These are phyloP conservation scores for Echinarachnius parma DNA, from an alignment of 53 echinoderm and acorn worm genomes.

Conservation along the genomic window DNA sequence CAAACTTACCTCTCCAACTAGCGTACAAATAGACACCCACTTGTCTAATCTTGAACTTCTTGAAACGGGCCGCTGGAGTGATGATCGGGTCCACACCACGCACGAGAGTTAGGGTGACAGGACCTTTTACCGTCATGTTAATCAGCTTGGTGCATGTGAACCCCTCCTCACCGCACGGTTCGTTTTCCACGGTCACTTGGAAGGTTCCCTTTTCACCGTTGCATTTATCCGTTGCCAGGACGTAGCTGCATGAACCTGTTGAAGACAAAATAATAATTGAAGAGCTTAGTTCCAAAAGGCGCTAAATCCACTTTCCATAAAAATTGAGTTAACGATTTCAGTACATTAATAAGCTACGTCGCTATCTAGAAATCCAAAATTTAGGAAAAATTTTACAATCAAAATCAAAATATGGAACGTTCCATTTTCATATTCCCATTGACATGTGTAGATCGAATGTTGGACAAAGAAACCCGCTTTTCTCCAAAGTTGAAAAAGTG, in stretches of 20 bases:
- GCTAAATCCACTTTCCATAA: too few species aligned
- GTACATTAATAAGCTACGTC: too few species aligned
- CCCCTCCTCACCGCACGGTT: conserved; percentile 76
- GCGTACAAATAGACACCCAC: conserved; percentile 8
- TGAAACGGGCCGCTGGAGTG: background rate
- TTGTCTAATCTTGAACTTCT: background rate
- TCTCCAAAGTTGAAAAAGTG: too few species aligned
- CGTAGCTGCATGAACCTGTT: conserved; percentile 78
- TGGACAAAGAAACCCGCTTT: too few species aligned
- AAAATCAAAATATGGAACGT: too few species aligned
- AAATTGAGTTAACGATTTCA: too few species aligned
- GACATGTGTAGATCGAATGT: too few species aligned
- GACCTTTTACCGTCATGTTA: conserved; percentile 48
- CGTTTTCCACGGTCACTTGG: conserved; percentile 67
- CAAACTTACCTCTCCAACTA: conserved; percentile 5
- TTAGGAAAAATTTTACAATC: too few species aligned
- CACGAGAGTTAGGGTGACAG: conserved; percentile 48
- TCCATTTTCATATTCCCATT: too few species aligned
- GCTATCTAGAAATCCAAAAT: too few species aligned
- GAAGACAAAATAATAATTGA: conserved; percentile 1
- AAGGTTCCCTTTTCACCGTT: conserved; percentile 48
- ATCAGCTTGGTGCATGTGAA: conserved; percentile 80
- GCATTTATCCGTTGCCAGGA: conserved; percentile 67
- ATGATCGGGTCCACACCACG: conserved; percentile 32
- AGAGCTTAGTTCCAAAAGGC: too few species aligned